Base-by-base conservation (phyloP, 2,113 vertebrate species). In the Pyxicephalus adspersus region DNA sequence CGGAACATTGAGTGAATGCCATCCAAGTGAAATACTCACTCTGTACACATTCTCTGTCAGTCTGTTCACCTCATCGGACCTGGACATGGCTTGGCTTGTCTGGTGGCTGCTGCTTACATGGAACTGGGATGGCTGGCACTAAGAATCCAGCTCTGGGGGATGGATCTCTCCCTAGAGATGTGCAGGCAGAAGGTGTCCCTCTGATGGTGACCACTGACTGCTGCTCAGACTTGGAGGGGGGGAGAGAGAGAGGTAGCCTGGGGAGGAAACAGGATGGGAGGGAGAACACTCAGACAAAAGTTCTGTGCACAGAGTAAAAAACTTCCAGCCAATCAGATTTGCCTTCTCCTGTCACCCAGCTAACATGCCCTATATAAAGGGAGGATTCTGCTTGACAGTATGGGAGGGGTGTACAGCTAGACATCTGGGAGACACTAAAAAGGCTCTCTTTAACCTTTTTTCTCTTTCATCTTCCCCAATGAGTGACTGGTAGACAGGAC, bases 21-120 rank as follows among this genome's bases (percentile, higher is more conserved):
- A 50, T 26, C 51, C 29, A 4, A 15, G 23, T 8, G 16, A 28
- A 74, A 19, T 26, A 67, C 84, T n/a, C 84, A 94, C 93, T 92
- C 94, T 94, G 79, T 94, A 95, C 75, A 95, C 93, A 66, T 93
- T 95, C 87, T 95, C 94, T 18, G 94, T 95, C 91, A 95, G 94
- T 86, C 94, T 94, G 89, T 95, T 94, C 79, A 95, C 91, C 83
- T 95, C 94, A 25, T 95, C 94, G 3, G 94, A 94, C 84, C 94
- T 91, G 84, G 94, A 95, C 94, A 95, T 95, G 77, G 74, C 88
- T n/a, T n/a, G n/a, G 58, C 54, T 85, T 54, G 52, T 82, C 18
- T 80, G 38, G 9, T 84, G 64, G 58, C 25, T 45, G 76, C 29
- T 65, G 58, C 52, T 75, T 61, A 76, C 77, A 58, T 75, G 63